A percentile compares a stretch with the other conserved stretches of the same genome.
Conservation (phyloP, 1,140 invertebrate species). For the Hermetia illucens region DNA sequence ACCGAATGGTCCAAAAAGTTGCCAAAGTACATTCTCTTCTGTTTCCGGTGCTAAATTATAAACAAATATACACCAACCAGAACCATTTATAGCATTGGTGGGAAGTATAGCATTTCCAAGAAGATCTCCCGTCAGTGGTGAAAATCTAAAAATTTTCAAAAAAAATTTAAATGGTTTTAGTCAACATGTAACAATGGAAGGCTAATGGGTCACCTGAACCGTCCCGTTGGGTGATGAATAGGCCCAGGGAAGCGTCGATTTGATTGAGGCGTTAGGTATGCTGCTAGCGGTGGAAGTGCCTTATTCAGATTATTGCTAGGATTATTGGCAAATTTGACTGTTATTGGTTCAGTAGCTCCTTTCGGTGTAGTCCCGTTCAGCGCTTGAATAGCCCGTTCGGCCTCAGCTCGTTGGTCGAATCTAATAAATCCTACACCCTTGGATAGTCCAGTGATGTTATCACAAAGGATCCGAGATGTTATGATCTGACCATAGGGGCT, state of each 20-base stretch:
- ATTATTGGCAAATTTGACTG: constrained; percentile 38
- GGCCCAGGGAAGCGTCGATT: constrained; percentile 6
- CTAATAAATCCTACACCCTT: constrained; percentile 37
- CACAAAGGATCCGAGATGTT: constrained; percentile 65
- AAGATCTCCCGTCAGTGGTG: constrained; percentile 78
- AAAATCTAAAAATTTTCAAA: constrained; percentile 37
- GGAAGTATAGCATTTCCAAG: constrained; percentile 45
- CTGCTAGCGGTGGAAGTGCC: constrained; percentile 7
- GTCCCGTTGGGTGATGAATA: constrained; percentile 5
- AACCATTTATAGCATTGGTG: constrained; percentile 45
- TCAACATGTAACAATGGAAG: neutral
- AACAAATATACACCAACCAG: constrained; percentile 95
- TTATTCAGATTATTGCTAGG: constrained; percentile 34
- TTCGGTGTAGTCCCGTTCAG: constrained; percentile 35
- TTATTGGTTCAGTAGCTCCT: constrained; percentile 34
- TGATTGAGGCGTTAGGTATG: constrained; percentile 28
- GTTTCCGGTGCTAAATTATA: constrained; percentile 94
- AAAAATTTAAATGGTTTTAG: neutral
- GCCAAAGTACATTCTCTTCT: constrained; percentile 93
- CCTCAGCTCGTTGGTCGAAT: constrained; percentile 36
- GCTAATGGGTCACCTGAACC: constrained; percentile 3
- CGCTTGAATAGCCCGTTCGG: constrained; percentile 36
- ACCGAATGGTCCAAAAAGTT: constrained; percentile 85
- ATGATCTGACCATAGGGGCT: constrained; percentile 63
- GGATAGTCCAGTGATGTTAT: constrained; percentile 53